phyloP scores from a whole-genome alignment of 2,113 vertebrate genomes.

The Indicator maculatus region DNA sequence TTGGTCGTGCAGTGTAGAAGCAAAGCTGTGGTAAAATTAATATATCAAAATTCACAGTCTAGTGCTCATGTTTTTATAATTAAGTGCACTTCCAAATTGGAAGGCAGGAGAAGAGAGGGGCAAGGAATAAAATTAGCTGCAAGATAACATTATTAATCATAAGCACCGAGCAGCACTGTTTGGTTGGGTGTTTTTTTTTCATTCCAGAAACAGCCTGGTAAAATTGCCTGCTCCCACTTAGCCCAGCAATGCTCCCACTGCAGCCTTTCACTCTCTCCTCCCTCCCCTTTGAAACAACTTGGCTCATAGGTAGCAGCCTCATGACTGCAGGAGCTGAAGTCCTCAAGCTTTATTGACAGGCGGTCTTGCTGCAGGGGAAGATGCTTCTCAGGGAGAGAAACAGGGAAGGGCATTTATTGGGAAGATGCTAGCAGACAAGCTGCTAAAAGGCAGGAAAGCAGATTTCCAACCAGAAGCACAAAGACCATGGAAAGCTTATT shows the following conservation, averaged over 20 bases:
- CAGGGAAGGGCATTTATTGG: conserved; percentile 1
- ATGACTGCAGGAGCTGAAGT: conserved; percentile 1
- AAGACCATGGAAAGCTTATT: conserved; percentile 10
- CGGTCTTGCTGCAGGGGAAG: neutral
- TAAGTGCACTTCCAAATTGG: conserved; percentile 45
- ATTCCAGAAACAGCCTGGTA: conserved; percentile 44
- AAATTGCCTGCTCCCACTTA: conserved; percentile 9
- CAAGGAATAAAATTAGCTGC: conserved; percentile 56
- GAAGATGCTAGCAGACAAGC: neutral
- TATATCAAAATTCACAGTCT: conserved; percentile 50
- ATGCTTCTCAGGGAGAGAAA: neutral
- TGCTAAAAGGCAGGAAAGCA: conserved; percentile 2
- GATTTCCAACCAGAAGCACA: neutral
- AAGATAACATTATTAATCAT: conserved; percentile 49
- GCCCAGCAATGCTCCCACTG: neutral
- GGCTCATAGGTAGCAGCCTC: neutral
- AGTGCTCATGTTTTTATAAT: conserved; percentile 55
- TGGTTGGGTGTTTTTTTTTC: neutral
- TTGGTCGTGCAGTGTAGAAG: neutral
- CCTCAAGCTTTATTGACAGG: neutral
- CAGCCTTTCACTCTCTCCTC: conserved; percentile 18
- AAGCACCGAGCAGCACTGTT: conserved; percentile 31
- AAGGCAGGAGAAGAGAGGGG: conserved; percentile 34
- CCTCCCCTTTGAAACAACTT: neutral
- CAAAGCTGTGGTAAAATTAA: conserved; percentile 47